phyloP scores from a whole-genome alignment of 2,113 vertebrate genomes.

The Euleptes europaea region DNA sequence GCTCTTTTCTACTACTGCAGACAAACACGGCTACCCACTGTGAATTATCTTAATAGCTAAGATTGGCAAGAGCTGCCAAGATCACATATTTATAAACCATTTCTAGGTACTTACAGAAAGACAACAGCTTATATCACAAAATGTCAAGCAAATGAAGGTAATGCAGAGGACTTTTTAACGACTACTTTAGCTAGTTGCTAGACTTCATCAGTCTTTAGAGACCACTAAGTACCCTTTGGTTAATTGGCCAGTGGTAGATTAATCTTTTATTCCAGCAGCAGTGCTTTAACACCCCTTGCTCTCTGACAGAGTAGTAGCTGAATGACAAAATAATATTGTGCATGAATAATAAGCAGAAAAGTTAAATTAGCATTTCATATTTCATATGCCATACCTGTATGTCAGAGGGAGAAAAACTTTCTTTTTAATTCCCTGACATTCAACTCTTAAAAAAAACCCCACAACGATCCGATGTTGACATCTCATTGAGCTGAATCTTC shows the following conservation, averaged over 20 bases:
- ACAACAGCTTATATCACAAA: conserved; percentile 67
- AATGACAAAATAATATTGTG: conserved; percentile 86
- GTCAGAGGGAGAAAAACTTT: conserved; percentile 72
- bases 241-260: conserved; percentile 85
- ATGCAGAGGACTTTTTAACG: conserved; percentile 75
- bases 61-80: conserved; percentile 45
- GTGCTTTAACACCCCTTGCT: conserved; percentile 80
- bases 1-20: too few relatives aligned
- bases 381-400: conserved; percentile 77
- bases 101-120: conserved; percentile 66
- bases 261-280: conserved; percentile 82
- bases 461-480: conserved; percentile 78
- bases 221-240: conserved; percentile 83
- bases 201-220: conserved; percentile 84
- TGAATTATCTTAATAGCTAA: conserved; percentile 43
- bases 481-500: conserved; percentile 76
- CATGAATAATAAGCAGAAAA: conserved; percentile 86
- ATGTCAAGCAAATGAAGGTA: conserved; percentile 80
- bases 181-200: conserved; percentile 78
- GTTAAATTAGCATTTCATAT: conserved; percentile 85
- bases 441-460: conserved; percentile 62
- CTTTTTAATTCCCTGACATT: conserved; percentile 84
- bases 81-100: conserved; percentile 57
- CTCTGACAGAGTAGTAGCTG: conserved; percentile 79
- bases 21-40: too few relatives aligned